Evolutionary conservation across 1,140 invertebrate species (phyloP).

Genomic region (Cotesia glomerata): DNA sequence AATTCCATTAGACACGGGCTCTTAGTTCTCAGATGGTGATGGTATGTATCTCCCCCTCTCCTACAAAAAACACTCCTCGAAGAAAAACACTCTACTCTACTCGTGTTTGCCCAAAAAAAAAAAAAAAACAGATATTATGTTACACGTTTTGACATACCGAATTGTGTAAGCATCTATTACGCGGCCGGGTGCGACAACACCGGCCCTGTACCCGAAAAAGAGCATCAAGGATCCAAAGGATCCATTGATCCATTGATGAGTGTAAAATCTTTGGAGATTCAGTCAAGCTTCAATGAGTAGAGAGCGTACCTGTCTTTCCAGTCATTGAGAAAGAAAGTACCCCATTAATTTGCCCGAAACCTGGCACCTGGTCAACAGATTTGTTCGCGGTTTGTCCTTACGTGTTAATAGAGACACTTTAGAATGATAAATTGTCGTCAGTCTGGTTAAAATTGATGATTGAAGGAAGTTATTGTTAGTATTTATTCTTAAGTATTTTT

Average conservation of each 20-base stretch:
- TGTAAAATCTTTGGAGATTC: background rate
- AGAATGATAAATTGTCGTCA: background rate
- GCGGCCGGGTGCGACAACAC: constrained; percentile 52
- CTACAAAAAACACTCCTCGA: too few relatives aligned
- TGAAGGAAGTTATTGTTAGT: too few relatives aligned
- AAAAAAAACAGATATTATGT: constrained; percentile 52
- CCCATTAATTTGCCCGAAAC: too few relatives aligned
- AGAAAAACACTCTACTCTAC: background rate
- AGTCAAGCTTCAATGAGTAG: background rate
- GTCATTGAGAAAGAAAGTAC: too few relatives aligned
- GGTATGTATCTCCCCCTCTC: background rate
- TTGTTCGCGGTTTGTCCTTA: too few relatives aligned
- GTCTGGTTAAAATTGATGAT: background rate
- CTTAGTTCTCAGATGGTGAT: constrained; percentile 28
- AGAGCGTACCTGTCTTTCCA: too few relatives aligned
- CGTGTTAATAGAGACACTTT: too few relatives aligned
- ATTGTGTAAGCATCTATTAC: constrained; percentile 55
- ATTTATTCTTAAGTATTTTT: too few relatives aligned
- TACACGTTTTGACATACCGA: constrained; percentile 52
- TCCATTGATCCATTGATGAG: background rate
- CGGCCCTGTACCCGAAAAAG: too few relatives aligned
- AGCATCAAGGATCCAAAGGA: background rate
- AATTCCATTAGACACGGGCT: constrained; percentile 60
- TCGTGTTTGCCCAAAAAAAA: background rate
- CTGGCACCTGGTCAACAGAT: too few relatives aligned